A percentile compares a stretch with the other conserved stretches of the same genome.
Conservation (phyloP, 2,888 invertebrate species). For the Dasypogon diadema region DNA sequence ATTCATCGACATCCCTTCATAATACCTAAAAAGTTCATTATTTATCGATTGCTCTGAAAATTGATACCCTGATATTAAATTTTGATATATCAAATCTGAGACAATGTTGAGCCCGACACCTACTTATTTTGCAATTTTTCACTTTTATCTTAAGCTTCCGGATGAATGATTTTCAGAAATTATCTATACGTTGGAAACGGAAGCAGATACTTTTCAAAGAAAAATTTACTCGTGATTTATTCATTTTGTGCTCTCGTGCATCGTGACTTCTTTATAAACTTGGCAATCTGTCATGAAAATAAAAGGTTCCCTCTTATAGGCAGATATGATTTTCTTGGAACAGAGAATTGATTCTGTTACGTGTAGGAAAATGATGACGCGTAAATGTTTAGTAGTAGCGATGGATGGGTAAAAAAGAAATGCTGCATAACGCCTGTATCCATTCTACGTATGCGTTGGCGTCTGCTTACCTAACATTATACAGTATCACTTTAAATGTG, state of each 20-base stretch:
- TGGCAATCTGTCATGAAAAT: constrained; percentile 42
- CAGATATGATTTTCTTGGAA: neutral
- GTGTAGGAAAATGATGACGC: neutral
- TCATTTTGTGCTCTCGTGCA: constrained; percentile 18
- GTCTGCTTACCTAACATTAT: no score
- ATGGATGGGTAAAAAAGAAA: neutral
- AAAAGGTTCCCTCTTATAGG: constrained; percentile 8
- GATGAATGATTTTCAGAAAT: constrained; percentile 43
- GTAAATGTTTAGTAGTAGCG: neutral
- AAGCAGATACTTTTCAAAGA: constrained; percentile 26
- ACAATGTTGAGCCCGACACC: constrained; percentile 29
- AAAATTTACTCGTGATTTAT: constrained; percentile 43
- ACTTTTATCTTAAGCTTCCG: constrained; percentile 44
- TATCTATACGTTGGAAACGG: constrained; percentile 30
- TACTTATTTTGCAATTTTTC: constrained; percentile 46
- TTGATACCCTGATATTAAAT: neutral
- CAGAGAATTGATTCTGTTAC: neutral
- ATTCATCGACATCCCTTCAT: no score
- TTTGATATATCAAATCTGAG: constrained; percentile 28
- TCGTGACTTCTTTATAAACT: constrained; percentile 42
- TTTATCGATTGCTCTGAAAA: neutral
- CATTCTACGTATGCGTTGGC: no score
- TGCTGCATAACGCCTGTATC: no score
- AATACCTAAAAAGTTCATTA: neutral
- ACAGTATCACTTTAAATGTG: no score